A percentile compares a stretch with the other conserved stretches of the same genome.
Conservation (phyloP, 2,113 vertebrate species). For the Paedocypris sp. region DNA sequence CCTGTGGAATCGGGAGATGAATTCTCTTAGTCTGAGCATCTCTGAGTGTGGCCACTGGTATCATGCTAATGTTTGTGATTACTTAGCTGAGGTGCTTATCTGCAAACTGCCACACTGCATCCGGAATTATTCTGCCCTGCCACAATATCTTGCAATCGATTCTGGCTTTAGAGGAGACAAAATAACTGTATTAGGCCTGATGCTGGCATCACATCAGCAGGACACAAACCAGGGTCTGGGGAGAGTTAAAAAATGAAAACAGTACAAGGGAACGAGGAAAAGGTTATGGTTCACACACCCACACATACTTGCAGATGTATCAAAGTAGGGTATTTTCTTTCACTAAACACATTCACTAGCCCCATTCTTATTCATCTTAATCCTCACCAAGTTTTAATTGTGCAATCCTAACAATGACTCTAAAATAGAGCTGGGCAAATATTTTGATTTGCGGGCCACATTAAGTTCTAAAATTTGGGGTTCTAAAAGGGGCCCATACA, state of each 20-base stretch:
- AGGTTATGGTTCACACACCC: too few species aligned
- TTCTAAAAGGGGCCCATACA: too few species aligned
- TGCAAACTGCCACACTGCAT: constrained; percentile 57
- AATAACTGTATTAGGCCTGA: background rate
- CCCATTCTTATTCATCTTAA: too few species aligned
- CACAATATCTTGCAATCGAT: constrained; percentile 6
- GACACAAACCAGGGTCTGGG: background rate
- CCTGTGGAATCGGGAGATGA: constrained; percentile 36
- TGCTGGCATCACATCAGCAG: background rate
- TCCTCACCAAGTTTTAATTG: too few species aligned
- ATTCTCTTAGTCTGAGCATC: constrained; percentile 41
- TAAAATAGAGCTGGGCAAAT: too few species aligned
- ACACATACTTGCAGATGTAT: too few species aligned
- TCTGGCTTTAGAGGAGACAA: constrained; percentile 5
- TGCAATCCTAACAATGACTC: too few species aligned
- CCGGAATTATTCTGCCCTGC: constrained; percentile 31
- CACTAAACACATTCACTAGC: too few species aligned
- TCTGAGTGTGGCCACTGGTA: constrained; percentile 34
- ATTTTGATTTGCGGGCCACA: too few species aligned
- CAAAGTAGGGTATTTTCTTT: too few species aligned
- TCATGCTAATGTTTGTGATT: constrained; percentile 47
- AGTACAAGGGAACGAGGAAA: background rate
- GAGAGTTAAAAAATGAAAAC: background rate
- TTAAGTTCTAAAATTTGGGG: too few species aligned
- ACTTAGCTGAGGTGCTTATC: constrained; percentile 53